Conservation (phyloP, 2,888 invertebrate species). For the Timema podura region DNA sequence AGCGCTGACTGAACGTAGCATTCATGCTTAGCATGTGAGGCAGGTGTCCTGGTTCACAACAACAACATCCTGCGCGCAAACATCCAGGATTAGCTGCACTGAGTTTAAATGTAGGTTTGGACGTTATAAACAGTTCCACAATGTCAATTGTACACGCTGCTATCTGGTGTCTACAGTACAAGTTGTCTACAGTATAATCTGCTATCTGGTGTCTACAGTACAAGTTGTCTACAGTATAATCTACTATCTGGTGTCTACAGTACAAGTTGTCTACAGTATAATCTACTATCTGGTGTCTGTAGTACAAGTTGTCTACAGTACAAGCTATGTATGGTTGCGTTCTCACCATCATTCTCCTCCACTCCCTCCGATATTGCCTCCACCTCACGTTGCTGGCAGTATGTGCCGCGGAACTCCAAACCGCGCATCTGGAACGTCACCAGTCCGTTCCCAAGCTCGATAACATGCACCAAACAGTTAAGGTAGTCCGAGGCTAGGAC, state of each 20-base stretch:
- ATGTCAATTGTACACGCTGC: no score
- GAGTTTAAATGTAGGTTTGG: neutral
- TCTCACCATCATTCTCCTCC: conserved; percentile 83
- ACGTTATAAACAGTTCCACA: no score
- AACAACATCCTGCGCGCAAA: conserved; percentile 67
- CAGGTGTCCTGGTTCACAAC: conserved; percentile 84
- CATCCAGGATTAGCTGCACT: neutral
- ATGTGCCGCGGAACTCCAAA: conserved; percentile 95
- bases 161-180: no score
- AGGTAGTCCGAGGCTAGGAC: conserved; percentile 97
- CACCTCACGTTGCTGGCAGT: conserved; percentile 97
- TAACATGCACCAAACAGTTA: conserved; percentile 95
- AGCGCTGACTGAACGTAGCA: conserved; percentile 95
- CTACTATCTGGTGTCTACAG: no score
- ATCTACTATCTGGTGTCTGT: no score
- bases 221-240: no score
- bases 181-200: no score
- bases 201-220: no score
- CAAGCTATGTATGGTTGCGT: neutral
- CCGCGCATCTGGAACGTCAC: conserved; percentile 98
- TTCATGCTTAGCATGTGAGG: conserved; percentile 89
- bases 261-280: no score
- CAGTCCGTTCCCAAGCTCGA: conserved; percentile 95
- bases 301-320: no score
- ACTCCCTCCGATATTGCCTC: conserved; percentile 98